phyloP scores from a whole-genome alignment of 2,113 vertebrate species.

The Cacatua alba region DNA sequence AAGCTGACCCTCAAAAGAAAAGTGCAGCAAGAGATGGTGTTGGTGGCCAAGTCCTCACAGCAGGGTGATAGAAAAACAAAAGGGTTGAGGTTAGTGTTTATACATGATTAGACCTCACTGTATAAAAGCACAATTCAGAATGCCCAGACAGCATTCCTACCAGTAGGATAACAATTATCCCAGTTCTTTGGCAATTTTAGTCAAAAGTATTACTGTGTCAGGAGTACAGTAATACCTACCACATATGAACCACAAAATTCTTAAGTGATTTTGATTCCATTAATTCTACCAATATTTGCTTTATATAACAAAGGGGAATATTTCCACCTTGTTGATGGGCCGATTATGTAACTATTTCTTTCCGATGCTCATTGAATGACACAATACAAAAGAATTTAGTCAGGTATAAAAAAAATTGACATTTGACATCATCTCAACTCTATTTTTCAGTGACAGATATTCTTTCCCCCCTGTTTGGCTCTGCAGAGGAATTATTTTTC shows the following conservation, averaged over 20 bases:
- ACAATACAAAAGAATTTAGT: background rate
- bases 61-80: background rate
- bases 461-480: background rate
- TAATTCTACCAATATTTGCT: constrained; percentile 18
- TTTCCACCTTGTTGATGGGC: background rate
- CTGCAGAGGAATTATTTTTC: constrained; percentile 18
- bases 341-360: background rate
- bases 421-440: background rate
- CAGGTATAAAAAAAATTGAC: background rate
- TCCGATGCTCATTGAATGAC: background rate
- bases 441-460: background rate
- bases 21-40: background rate
- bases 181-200: background rate
- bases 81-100: background rate
- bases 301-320: constrained; percentile 4
- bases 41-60: background rate
- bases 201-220: background rate
- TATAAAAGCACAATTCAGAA: background rate
- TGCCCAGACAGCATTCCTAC: background rate
- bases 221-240: background rate
- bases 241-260: background rate
- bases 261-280: constrained; percentile 34
- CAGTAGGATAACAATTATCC: background rate
- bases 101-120: constrained; percentile 8
- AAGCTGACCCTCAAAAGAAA: background rate